These are phyloP conservation scores for Zaprionus bogoriensis DNA, from an alignment of 2,888 invertebrate species.

Conservation along the genomic window DNA sequence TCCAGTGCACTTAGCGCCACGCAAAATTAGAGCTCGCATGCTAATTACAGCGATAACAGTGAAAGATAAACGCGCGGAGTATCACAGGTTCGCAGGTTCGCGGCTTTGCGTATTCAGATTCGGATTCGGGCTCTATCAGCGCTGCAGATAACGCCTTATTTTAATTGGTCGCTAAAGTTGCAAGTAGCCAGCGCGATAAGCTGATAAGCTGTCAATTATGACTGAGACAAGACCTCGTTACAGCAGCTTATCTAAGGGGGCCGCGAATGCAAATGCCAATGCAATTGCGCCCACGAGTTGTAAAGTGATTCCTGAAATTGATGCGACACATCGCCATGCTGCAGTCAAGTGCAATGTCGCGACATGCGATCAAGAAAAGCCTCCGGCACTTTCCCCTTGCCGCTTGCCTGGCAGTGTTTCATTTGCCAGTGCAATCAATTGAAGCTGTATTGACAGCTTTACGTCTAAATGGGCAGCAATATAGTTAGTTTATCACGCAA, in stretches of 20 bases:
- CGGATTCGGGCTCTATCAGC: constrained; percentile 1
- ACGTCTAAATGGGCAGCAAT: background rate
- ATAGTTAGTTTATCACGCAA: background rate
- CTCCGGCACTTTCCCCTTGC: background rate
- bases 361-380: constrained; percentile 24
- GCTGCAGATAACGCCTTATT: constrained; percentile 38
- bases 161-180: constrained; percentile 27
- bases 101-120: too few species aligned
- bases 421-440: constrained; percentile 12
- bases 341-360: constrained; percentile 50
- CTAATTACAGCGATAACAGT: constrained; percentile 39
- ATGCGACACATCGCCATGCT: constrained; percentile 14
- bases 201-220: background rate
- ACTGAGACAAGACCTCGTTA: background rate
- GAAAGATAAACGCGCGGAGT: constrained; percentile 21
- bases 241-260: background rate
- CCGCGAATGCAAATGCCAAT: too few species aligned
- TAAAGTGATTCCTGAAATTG: constrained; percentile 17
- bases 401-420: background rate
- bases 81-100: background rate
- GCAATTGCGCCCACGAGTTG: too few species aligned
- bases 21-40: constrained; percentile 39
- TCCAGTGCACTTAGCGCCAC: constrained; percentile 72
- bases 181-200: too few species aligned
- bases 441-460: background rate